Conservation (phyloP, 2,888 invertebrate species). For the Apotomis betuletana region DNA sequence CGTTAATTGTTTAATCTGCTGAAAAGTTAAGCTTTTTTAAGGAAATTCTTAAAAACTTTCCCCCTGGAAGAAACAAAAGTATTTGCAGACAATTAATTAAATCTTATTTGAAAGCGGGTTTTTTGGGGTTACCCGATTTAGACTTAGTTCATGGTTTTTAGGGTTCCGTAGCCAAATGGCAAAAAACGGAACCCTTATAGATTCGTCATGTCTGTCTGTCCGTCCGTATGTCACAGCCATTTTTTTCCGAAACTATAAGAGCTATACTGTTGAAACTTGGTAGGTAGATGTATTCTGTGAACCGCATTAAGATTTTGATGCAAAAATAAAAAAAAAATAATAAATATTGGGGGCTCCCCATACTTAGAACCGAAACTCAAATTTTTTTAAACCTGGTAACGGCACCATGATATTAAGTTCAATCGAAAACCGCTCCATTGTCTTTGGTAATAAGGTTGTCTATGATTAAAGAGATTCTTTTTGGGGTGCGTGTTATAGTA, state of each 20-base stretch:
- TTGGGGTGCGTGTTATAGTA: conserved; percentile 7
- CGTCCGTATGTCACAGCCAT: too few relatives aligned
- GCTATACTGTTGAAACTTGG: too few relatives aligned
- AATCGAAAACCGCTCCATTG: conserved; percentile 1
- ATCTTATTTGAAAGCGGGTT: conserved; percentile 34
- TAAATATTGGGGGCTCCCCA: too few relatives aligned
- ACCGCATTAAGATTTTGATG: too few relatives aligned
- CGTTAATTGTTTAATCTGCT: conserved; percentile 34
- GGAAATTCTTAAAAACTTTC: conserved; percentile 26
- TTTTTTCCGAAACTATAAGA: too few relatives aligned
- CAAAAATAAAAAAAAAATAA: too few relatives aligned
- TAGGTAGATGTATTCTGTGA: too few relatives aligned
- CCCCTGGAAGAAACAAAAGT: conserved; percentile 37
- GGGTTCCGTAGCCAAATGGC: too few relatives aligned
- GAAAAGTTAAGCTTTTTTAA: conserved; percentile 38
- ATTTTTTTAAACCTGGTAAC: conserved; percentile 1
- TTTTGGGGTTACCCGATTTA: neutral
- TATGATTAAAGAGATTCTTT: neutral
- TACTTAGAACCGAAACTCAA: too few relatives aligned
- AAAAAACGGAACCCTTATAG: too few relatives aligned
- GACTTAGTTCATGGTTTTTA: neutral
- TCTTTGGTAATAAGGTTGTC: neutral
- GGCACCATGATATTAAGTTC: neutral
- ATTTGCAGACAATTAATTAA: conserved; percentile 36
- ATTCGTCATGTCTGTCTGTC: too few relatives aligned